Percentiles rank a stretch among this genome's conserved stretches.
Evolutionary conservation across 2,113 vertebrate genomes (phyloP).

Genomic region (Spheniscus mendiculus): DNA sequence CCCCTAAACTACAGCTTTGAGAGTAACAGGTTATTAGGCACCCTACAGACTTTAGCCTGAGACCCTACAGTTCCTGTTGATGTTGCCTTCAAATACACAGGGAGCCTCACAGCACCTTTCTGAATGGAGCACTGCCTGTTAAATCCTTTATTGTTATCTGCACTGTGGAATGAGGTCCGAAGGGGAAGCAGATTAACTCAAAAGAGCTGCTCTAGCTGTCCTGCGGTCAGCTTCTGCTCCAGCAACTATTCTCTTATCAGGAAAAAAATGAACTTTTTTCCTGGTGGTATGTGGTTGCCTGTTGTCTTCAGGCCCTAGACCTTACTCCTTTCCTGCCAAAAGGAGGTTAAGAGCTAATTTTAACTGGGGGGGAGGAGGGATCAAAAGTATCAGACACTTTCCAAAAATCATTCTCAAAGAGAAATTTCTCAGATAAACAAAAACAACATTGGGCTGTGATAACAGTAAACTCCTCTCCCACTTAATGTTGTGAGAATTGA

Average conservation of each 20-base stretch:
- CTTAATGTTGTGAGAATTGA: not conserved
- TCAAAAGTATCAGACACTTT: constrained; percentile 6
- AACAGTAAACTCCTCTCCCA: not conserved
- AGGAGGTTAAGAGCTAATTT: constrained; percentile 11
- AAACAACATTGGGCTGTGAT: not conserved
- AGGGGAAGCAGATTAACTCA: not conserved
- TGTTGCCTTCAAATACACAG: constrained; percentile 15
- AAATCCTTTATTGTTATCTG: constrained; percentile 40
- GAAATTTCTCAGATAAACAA: not conserved
- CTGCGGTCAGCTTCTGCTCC: constrained; percentile 37
- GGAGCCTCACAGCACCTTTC: constrained; percentile 24
- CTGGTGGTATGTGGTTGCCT: constrained; percentile 22
- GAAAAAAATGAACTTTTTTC: constrained; percentile 17
- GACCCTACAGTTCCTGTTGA: constrained; percentile 43
- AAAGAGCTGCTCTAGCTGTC: not conserved
- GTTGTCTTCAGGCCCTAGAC: constrained; percentile 26
- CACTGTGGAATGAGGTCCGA: not conserved
- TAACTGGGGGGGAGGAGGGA: not conserved
- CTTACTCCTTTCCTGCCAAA: constrained; percentile 50
- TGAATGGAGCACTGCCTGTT: not conserved
- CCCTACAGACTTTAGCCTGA: not conserved
- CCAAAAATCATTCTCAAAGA: not conserved
- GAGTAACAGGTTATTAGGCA: not conserved
- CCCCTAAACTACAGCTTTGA: not conserved
- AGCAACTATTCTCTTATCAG: constrained; percentile 50